Evolutionary conservation across 2,797 vertebrate genomes (phyloP).

Genomic region (Gallirallus australis): DNA sequence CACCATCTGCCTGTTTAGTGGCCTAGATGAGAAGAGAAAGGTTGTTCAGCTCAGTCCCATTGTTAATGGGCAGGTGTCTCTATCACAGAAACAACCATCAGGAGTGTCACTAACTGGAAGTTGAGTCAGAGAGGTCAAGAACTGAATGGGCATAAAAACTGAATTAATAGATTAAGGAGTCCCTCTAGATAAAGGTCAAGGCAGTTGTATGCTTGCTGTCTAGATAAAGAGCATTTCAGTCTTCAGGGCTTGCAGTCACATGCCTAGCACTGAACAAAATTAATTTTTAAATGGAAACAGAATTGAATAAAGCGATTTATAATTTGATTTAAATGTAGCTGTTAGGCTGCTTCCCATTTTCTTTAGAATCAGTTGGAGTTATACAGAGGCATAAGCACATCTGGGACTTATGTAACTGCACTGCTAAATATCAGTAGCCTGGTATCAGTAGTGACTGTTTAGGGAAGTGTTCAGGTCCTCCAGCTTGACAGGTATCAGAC

Average conservation of each 20-base stretch:
- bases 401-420: background rate
- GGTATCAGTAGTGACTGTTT: background rate
- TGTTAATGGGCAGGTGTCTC: conserved; percentile 55
- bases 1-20: conserved; percentile 54
- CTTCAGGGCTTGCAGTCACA: conserved; percentile 37
- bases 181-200: conserved; percentile 52
- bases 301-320: conserved; percentile 38
- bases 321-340: conserved; percentile 62
- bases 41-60: conserved; percentile 22
- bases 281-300: conserved; percentile 64
- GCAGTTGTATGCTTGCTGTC: conserved; percentile 15
- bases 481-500: background rate
- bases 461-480: background rate
- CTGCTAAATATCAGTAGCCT: background rate
- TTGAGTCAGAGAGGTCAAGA: conserved; percentile 62
- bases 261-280: conserved; percentile 38
- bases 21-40: conserved; percentile 39
- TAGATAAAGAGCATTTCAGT: conserved; percentile 57
- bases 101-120: conserved; percentile 24
- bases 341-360: conserved; percentile 26
- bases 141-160: conserved; percentile 48
- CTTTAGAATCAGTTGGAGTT: conserved; percentile 7
- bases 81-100: conserved; percentile 25
- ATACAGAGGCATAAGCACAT: background rate
- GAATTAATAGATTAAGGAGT: conserved; percentile 60